Percentiles rank a stretch among this genome's conserved stretches.
Conservation (phyloP, 2,888 invertebrate species). For the Willowsia nigromaculata region DNA sequence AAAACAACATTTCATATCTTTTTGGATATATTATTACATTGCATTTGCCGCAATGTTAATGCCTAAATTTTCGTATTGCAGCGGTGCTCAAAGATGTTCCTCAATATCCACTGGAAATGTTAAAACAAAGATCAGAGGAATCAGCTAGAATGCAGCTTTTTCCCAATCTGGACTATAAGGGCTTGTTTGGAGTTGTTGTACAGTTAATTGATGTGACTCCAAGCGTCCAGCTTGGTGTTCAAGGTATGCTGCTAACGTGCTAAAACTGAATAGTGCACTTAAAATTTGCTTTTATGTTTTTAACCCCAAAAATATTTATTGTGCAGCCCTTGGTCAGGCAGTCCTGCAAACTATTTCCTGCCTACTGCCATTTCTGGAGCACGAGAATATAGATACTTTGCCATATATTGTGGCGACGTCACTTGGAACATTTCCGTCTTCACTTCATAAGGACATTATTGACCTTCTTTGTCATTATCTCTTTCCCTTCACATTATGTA, state of each 20-base stretch:
- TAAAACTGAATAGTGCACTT: no score
- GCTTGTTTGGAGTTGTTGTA: constrained; percentile 93
- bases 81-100: constrained; percentile 98
- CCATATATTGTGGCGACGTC: constrained; percentile 97
- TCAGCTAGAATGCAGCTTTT: constrained; percentile 92
- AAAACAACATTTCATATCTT: constrained; percentile 76
- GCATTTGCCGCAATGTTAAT: background rate
- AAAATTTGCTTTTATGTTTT: no score
- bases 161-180: constrained; percentile 98
- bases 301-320: no score
- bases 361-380: constrained; percentile 96
- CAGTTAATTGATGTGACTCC: constrained; percentile 96
- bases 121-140: constrained; percentile 93
- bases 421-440: constrained; percentile 93
- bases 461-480: constrained; percentile 97
- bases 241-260: no score
- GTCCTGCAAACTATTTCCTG: constrained; percentile 96
- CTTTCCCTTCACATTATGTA: constrained; percentile 96
- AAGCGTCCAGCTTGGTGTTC: constrained; percentile 92
- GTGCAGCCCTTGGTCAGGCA: constrained; percentile 93
- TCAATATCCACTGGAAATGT: constrained; percentile 93
- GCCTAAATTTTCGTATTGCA: no score
- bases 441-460: constrained; percentile 95
- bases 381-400: constrained; percentile 96
- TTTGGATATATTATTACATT: background rate